Conservation (phyloP, 2,797 vertebrate genomes). For the Phylloscopus collybita region DNA sequence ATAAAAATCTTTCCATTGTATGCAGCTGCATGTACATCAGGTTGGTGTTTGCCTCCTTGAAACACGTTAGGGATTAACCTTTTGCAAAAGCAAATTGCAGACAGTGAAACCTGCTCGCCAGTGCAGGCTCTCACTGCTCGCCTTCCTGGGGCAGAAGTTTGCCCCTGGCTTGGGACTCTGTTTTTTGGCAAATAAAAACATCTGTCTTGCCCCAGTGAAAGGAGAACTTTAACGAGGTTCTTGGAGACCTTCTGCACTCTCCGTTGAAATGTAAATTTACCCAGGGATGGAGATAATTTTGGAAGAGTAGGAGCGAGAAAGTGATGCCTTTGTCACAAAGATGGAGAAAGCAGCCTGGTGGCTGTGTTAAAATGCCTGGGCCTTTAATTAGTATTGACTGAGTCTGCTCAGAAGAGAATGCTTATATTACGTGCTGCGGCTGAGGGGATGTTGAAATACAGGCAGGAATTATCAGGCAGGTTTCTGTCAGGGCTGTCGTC, state of each 20-base stretch:
- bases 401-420: conserved; percentile 9
- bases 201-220: background rate
- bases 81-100: conserved; percentile 14
- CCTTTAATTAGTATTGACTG: conserved; percentile 46
- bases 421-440: conserved; percentile 24
- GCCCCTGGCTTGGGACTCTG: background rate
- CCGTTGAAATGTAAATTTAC: conserved; percentile 13
- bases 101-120: background rate
- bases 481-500: conserved; percentile 1
- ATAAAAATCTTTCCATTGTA: background rate
- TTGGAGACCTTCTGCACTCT: background rate
- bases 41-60: background rate
- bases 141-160: background rate
- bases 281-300: background rate
- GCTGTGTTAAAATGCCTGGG: background rate
- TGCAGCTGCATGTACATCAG: background rate
- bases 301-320: background rate
- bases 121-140: background rate
- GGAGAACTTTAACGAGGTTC: background rate
- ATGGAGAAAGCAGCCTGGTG: background rate
- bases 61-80: background rate
- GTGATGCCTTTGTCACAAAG: conserved; percentile 35
- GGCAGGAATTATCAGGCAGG: conserved; percentile 28
- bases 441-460: conserved; percentile 52
- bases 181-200: background rate